Evolutionary conservation across 2,113 vertebrate species (phyloP).

Genomic region (Tricholaema leucomelas): DNA sequence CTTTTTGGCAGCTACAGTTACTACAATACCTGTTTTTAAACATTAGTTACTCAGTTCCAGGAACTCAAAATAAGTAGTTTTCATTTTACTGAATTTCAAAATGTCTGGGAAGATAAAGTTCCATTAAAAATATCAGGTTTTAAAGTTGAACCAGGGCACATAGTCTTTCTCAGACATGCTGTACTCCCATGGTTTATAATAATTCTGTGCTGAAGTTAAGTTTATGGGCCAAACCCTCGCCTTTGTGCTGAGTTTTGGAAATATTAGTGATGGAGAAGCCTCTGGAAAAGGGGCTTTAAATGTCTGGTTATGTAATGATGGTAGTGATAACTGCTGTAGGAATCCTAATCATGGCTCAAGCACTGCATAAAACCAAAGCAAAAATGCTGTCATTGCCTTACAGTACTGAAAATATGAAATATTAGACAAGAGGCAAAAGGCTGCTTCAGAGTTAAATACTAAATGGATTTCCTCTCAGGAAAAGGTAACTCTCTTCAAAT

Average conservation of each 20-base stretch:
- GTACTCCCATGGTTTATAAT: neutral
- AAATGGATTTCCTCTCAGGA: neutral
- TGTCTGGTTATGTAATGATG: neutral
- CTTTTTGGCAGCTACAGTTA: neutral
- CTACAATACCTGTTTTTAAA: neutral
- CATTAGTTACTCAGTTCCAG: neutral
- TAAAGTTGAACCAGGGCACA: neutral
- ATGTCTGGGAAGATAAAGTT: slow-evolving; percentile 16
- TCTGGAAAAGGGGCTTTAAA: neutral
- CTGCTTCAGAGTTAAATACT: neutral
- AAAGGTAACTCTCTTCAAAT: neutral
- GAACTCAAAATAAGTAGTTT: neutral
- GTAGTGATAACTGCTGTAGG: neutral
- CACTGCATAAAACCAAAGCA: neutral
- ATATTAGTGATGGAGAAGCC: neutral
- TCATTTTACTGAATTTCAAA: neutral
- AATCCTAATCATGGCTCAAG: neutral
- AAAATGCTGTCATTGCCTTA: neutral
- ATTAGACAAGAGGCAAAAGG: neutral
- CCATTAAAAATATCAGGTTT: neutral
- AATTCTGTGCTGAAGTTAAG: neutral
- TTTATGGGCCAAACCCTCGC: neutral
- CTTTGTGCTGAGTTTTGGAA: neutral
- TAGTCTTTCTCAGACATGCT: neutral
- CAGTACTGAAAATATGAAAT: neutral